Percentiles rank a stretch among this genome's conserved stretches.
These are phyloP conservation scores for Catostylus mosaicus DNA, from an alignment of 30 jellyfish, hydroid and myxozoan genomes.

Conservation along the genomic window DNA sequence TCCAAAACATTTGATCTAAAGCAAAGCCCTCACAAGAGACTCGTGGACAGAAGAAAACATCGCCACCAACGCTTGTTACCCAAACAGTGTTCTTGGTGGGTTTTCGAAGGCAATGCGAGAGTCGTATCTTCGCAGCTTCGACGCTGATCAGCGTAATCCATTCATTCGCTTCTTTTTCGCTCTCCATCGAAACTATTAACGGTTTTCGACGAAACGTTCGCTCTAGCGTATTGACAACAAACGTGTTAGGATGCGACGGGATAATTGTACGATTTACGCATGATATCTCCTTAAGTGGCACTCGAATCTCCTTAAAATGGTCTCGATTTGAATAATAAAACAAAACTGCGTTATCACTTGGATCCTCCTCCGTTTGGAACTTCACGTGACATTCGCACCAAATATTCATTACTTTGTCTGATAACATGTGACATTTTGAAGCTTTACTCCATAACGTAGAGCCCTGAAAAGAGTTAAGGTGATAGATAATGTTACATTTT, in stretches of 20 bases:
- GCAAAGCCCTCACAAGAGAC: slow-evolving; percentile 34
- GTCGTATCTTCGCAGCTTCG: slow-evolving; percentile 55
- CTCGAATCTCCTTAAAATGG: slow-evolving; percentile 63
- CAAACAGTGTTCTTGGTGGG: slow-evolving; percentile 59
- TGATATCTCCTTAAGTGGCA: slow-evolving; percentile 47
- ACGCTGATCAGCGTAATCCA: slow-evolving; percentile 69
- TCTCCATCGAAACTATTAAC: slow-evolving; percentile 58
- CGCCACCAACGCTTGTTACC: slow-evolving; percentile 87
- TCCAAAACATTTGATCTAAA: slow-evolving; percentile 75
- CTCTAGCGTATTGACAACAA: slow-evolving; percentile 67
- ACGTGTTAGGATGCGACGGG: slow-evolving; percentile 73
- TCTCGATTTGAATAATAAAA: slow-evolving; percentile 59
- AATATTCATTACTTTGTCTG: slow-evolving; percentile 38
- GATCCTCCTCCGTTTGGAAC: slow-evolving; percentile 49
- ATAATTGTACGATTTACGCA: slow-evolving; percentile 62
- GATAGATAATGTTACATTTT: too few relatives aligned
- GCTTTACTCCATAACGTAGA: slow-evolving; percentile 62
- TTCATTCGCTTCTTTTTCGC: slow-evolving; percentile 74
- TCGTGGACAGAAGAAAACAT: slow-evolving; percentile 68
- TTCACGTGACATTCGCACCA: slow-evolving; percentile 88
- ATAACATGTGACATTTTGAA: slow-evolving; percentile 63
- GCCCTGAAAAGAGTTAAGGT: slow-evolving; percentile 66
- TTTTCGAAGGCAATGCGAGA: background rate
- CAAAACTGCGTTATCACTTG: slow-evolving; percentile 40
- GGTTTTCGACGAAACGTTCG: slow-evolving; percentile 64